A percentile compares a stretch with the other conserved stretches of the same genome.
Conservation (phyloP, 2,888 invertebrate genomes). For the Dugesia japonica region DNA sequence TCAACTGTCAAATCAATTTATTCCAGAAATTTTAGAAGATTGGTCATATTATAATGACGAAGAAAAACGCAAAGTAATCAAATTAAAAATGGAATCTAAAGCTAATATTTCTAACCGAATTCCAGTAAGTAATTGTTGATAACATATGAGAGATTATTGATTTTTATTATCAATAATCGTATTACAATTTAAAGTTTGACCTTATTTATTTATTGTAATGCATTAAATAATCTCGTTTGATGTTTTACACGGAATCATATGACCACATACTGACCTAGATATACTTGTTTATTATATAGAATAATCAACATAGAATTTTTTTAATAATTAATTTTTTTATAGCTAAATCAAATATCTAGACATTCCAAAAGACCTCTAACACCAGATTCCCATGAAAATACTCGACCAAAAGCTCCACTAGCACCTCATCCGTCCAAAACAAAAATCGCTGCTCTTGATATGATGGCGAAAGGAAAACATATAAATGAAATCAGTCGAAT, state of each 20-base stretch:
- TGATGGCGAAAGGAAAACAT: background rate
- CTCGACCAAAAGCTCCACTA: background rate
- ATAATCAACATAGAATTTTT: background rate
- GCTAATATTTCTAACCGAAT: background rate
- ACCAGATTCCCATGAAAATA: slow-evolving; percentile 5
- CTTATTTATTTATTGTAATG: background rate
- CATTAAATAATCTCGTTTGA: background rate
- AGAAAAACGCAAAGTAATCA: background rate
- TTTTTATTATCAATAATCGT: background rate
- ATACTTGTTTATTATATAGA: no score
- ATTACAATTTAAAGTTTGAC: background rate
- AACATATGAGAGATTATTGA: background rate
- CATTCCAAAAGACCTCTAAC: background rate
- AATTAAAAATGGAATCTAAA: slow-evolving; percentile 12
- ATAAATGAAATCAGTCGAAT: background rate
- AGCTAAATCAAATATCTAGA: background rate
- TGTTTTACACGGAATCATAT: background rate
- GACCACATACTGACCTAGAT: background rate
- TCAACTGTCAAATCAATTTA: background rate
- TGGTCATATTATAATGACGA: background rate
- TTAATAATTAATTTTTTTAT: background rate
- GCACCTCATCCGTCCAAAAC: background rate
- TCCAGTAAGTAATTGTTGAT: background rate
- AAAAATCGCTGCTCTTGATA: slow-evolving; percentile 4
- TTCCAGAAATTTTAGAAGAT: background rate